Percentiles rank a stretch among this genome's conserved stretches.
Conservation (phyloP, 2,888 invertebrate species). For the Hanleya hanleyi region DNA sequence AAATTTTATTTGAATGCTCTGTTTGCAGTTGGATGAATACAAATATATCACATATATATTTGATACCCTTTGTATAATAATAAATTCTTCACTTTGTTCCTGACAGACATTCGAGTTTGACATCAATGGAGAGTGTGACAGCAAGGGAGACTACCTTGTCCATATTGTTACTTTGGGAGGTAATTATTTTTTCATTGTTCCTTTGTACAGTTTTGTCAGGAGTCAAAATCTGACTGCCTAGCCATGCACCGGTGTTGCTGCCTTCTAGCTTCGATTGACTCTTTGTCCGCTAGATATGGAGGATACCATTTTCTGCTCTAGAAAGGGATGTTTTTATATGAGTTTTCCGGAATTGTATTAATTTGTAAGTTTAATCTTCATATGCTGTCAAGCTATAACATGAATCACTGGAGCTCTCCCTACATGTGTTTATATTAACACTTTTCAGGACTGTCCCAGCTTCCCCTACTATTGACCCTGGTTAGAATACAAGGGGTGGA, state of each 20-base stretch:
- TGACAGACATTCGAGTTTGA: conserved; percentile 64
- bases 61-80: no score
- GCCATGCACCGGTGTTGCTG: no score
- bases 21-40: no score
- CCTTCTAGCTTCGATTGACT: no score
- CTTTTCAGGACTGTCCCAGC: conserved; percentile 52
- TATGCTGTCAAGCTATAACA: no score
- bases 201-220: background rate
- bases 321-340: no score
- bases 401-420: background rate
- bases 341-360: no score
- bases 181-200: conserved; percentile 22
- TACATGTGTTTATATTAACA: background rate
- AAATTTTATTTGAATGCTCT: background rate
- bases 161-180: conserved; percentile 59
- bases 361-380: no score
- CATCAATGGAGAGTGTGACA: conserved; percentile 62
- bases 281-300: no score
- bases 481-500: conserved; percentile 60
- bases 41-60: no score
- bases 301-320: no score
- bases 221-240: no score
- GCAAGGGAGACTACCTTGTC: conserved; percentile 60
- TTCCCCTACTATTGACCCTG: conserved; percentile 56
- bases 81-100: background rate